Evolutionary conservation across 2,888 invertebrate genomes (phyloP).

Genomic region (Podabrus alpinus): DNA sequence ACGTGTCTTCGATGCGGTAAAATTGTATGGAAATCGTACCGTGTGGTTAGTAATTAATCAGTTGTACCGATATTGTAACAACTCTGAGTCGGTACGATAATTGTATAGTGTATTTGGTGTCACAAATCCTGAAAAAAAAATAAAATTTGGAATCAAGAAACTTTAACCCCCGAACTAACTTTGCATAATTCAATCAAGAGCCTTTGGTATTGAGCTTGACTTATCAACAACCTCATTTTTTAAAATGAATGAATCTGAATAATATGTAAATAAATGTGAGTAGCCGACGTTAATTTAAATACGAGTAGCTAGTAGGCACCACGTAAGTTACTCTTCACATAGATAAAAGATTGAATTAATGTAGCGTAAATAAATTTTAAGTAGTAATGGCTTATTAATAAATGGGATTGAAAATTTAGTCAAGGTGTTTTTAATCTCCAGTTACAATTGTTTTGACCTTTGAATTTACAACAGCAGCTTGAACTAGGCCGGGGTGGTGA

Average conservation of each 20-base stretch:
- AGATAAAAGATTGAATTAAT: not conserved
- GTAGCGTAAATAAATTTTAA: not conserved
- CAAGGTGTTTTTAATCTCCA: not conserved
- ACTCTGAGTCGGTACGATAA: too few species aligned
- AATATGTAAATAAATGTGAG: not conserved
- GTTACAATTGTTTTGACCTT: not conserved
- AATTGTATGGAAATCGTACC: too few species aligned
- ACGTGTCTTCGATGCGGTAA: too few species aligned
- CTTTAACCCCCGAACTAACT: not conserved
- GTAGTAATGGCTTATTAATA: not conserved
- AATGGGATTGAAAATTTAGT: not conserved
- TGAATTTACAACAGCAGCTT: not conserved
- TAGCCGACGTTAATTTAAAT: not conserved
- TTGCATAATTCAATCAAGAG: not conserved
- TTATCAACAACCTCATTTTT: not conserved
- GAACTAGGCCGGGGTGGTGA: not conserved
- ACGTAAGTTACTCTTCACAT: not conserved
- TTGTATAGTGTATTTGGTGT: too few species aligned
- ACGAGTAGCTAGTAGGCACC: not conserved
- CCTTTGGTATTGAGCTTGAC: not conserved
- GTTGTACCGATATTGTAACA: too few species aligned
- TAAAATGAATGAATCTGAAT: not conserved
- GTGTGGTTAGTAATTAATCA: too few species aligned
- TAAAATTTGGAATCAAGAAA: not conserved
- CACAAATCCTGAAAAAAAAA: not conserved